A percentile compares a stretch with the other conserved stretches of the same genome.
Evolutionary conservation across 2,113 vertebrate species (phyloP).

Genomic region (Hypocryptadius cinnamomeus): DNA sequence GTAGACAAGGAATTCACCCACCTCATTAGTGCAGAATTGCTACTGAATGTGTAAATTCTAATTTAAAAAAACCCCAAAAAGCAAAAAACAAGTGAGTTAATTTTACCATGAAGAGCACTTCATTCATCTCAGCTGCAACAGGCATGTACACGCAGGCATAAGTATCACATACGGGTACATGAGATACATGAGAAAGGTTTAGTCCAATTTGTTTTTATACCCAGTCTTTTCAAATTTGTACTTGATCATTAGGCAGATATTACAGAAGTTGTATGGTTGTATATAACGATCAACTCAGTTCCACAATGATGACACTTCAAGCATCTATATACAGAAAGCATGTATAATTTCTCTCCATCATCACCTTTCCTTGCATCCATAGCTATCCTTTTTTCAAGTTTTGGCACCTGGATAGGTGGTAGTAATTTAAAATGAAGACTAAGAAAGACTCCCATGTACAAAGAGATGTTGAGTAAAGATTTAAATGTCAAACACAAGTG

Average conservation of each 20-base stretch:
- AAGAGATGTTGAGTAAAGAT: not conserved
- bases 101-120: not conserved
- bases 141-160: not conserved
- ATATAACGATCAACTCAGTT: not conserved
- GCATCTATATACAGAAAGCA: not conserved
- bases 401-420: not conserved
- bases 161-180: not conserved
- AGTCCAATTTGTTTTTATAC: not conserved
- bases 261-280: not conserved
- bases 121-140: not conserved
- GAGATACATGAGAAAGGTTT: not conserved
- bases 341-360: not conserved
- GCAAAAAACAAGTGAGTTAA: not conserved
- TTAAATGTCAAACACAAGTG: not conserved
- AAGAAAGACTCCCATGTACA: not conserved
- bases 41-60: not conserved
- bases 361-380: not conserved
- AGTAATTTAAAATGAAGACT: not conserved
- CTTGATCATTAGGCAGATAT: not conserved
- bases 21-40: not conserved
- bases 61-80: not conserved
- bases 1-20: not conserved
- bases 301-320: not conserved
- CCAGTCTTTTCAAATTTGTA: not conserved
- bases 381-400: not conserved